phyloP scores from a whole-genome alignment of 2,888 invertebrate genomes.

The Drosophila yooni region DNA sequence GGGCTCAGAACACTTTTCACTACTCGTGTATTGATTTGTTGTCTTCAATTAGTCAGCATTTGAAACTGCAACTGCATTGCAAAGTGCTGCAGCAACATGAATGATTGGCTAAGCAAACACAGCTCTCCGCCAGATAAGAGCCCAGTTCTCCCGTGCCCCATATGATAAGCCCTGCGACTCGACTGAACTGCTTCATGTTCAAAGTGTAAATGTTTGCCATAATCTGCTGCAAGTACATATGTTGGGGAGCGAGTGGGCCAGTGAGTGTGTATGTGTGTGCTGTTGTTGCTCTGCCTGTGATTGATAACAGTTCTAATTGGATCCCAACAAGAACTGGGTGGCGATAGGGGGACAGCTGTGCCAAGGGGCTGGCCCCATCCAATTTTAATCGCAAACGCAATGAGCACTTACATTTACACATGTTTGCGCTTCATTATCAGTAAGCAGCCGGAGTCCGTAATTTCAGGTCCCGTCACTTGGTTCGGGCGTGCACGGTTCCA shows the following conservation, averaged over 20 bases:
- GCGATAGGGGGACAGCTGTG: constrained; percentile 2
- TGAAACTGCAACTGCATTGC: constrained; percentile 12
- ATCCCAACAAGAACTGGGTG: constrained; percentile 55
- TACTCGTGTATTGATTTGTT: constrained; percentile 4
- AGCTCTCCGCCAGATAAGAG: constrained; percentile 49
- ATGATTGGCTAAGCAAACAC: constrained; percentile 40
- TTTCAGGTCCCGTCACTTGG: constrained; percentile 39
- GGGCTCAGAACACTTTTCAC: not conserved
- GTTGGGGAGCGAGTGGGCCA: constrained; percentile 2
- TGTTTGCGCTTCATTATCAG: constrained; percentile 71
- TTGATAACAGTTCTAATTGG: constrained; percentile 72
- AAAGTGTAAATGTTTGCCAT: constrained; percentile 61
- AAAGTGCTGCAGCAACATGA: constrained; percentile 5
- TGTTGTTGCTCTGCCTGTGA: constrained; percentile 39
- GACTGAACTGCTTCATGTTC: constrained; percentile 34
- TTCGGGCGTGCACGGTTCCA: constrained; percentile 33
- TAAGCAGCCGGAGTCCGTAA: constrained; percentile 30
- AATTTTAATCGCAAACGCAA: constrained; percentile 73
- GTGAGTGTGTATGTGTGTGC: constrained; percentile 16
- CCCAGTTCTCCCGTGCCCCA: constrained; percentile 54
- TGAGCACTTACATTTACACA: constrained; percentile 72
- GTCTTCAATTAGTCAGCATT: constrained; percentile 4
- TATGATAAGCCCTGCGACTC: constrained; percentile 51
- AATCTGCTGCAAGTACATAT: constrained; percentile 36
- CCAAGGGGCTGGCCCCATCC: constrained; percentile 23